Conservation (phyloP, 1,140 invertebrate species). For the Cydia splendana region DNA sequence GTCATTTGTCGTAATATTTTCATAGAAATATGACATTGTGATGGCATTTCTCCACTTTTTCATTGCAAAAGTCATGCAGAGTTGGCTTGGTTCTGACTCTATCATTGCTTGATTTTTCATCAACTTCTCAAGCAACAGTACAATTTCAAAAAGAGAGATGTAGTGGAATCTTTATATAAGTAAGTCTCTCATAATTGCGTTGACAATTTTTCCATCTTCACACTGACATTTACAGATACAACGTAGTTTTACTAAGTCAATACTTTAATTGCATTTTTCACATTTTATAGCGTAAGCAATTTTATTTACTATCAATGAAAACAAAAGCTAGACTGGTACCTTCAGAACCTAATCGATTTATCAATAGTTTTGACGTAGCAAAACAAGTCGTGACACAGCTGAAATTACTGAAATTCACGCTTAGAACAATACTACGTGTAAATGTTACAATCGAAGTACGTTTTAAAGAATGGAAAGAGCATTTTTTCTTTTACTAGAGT, state of each 20-base stretch:
- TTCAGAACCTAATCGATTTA: neutral
- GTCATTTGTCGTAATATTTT: too few species aligned
- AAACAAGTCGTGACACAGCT: neutral
- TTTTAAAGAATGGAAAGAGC: neutral
- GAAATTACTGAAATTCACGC: neutral
- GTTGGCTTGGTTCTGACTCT: too few species aligned
- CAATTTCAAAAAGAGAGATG: too few species aligned
- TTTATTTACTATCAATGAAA: slow-evolving; percentile 4
- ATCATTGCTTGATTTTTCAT: too few species aligned
- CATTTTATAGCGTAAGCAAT: neutral
- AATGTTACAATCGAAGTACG: neutral
- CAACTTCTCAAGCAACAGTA: too few species aligned
- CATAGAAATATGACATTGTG: too few species aligned
- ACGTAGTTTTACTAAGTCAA: neutral
- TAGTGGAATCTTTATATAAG: too few species aligned
- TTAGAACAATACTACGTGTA: neutral
- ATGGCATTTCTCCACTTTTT: too few species aligned
- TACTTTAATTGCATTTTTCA: neutral
- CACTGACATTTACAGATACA: neutral
- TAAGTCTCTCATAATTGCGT: too few species aligned
- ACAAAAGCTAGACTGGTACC: neutral
- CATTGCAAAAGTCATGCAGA: too few species aligned
- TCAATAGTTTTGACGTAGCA: neutral
- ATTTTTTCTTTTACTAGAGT: neutral
- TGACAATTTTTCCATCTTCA: too few species aligned